Percentiles rank a stretch among this genome's conserved stretches.
Conservation (phyloP, 2,888 invertebrate genomes). For the Mayetiola destructor region DNA sequence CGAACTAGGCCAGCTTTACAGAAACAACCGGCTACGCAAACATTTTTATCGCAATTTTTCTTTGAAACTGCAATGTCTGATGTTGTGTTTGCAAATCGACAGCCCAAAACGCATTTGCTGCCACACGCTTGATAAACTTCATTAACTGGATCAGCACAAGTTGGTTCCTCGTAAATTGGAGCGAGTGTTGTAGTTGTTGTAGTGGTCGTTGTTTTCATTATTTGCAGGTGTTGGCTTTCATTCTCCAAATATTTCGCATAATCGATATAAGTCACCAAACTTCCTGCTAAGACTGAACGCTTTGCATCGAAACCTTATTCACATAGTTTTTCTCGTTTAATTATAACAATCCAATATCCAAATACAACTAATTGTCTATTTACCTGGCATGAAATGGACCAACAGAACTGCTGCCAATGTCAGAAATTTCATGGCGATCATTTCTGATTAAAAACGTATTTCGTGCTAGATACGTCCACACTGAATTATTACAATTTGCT, state of each 20-base stretch:
- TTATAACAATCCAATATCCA: too few species aligned
- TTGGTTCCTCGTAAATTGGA: background rate
- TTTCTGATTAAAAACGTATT: too few species aligned
- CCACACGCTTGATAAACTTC: conserved; percentile 5
- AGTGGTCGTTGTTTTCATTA: background rate
- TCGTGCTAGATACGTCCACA: too few species aligned
- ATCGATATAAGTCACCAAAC: background rate
- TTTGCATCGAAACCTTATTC: background rate
- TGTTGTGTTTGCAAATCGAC: background rate
- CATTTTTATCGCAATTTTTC: conserved; percentile 1
- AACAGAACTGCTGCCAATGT: too few species aligned
- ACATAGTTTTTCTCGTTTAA: too few species aligned
- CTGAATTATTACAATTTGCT: too few species aligned
- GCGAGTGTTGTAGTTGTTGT: background rate
- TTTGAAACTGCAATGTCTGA: background rate
- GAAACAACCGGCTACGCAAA: conserved; percentile 2
- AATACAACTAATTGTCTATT: too few species aligned
- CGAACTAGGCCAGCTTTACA: background rate
- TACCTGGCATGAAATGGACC: too few species aligned
- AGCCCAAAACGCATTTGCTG: background rate
- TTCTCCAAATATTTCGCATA: background rate
- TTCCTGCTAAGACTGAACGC: background rate
- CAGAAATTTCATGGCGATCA: too few species aligned
- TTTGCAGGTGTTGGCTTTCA: background rate
- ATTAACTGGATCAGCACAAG: background rate